Percentiles rank a stretch among this genome's conserved stretches.
Conservation (phyloP, 2,113 vertebrate species). For the Reinhardtius hippoglossoides region DNA sequence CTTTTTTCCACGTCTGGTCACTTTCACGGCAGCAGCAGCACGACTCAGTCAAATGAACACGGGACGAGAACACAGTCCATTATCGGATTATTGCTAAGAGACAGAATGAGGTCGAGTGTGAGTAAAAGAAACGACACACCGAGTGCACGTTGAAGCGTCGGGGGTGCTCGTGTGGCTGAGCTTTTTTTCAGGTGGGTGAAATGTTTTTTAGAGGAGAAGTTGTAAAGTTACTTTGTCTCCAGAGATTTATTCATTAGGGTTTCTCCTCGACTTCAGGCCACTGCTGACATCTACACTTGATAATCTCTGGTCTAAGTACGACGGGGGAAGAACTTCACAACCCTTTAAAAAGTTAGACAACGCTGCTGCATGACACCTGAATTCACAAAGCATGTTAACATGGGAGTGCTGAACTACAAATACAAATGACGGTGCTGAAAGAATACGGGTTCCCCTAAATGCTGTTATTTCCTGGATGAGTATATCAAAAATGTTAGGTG, state of each 20-base stretch:
- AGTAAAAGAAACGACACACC: not conserved
- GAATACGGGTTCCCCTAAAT: not conserved
- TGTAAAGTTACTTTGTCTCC: not conserved
- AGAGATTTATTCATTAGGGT: not conserved
- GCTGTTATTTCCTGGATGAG: not conserved
- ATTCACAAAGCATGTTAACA: not conserved
- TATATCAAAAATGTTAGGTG: slow-evolving; percentile 3
- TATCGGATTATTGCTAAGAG: slow-evolving; percentile 13
- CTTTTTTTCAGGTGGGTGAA: not conserved
- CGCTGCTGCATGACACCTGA: not conserved
- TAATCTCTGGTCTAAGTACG: not conserved
- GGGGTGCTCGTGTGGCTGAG: slow-evolving; percentile 3
- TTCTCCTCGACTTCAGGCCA: not conserved
- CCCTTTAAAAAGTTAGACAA: not conserved
- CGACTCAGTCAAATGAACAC: not conserved
- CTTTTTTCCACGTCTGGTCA: not conserved
- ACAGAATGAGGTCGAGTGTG: slow-evolving; percentile 2
- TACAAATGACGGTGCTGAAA: slow-evolving; percentile 17
- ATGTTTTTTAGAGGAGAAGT: slow-evolving; percentile 14
- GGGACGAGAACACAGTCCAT: not conserved
- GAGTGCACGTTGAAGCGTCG: not conserved
- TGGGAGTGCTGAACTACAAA: slow-evolving; percentile 2
- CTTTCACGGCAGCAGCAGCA: no score
- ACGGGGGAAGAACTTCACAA: not conserved
- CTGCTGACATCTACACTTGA: not conserved